Evolutionary conservation across 2,888 invertebrate genomes (phyloP), one percentile per base, ranked within the genome.

Genomic region (Drosophila cognata): DNA sequence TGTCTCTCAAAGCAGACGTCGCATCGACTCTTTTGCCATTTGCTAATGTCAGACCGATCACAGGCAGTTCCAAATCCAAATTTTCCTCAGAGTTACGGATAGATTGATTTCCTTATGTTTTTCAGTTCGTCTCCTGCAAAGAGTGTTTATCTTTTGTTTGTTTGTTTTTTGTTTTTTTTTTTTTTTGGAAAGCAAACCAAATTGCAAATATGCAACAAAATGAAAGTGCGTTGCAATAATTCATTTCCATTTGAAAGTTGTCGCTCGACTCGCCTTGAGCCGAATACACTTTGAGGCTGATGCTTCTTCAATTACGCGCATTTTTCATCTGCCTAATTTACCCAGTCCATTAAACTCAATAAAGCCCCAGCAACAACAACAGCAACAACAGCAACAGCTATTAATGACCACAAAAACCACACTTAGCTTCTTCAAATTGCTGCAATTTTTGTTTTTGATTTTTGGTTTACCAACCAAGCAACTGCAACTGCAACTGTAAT

Each of bases 231-330:
- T 73, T 52, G 74, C 81, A 79, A 82, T 84, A 81, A 70, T 79
- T 76, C 71, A 79, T 86, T 84, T 82, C 74, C 81, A 82, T 79
- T 87, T 77, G 85, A 85, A 85, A 85, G 85, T 85, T 85, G 85
- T 87, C 85, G 87, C 72, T 83, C 85, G 82, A 70, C 69, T 77
- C 29, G 56, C 28, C 18, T 43, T 16, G 46, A 48, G n/a, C 29
- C n/a, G 33, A 7, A 21, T 21, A 46, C 16, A 48, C 29, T 35
- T 60, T 31, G 16, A 28, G 43, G 51, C 38, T 21, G 38, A 13
- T 6, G 77, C 79, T 79, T 79, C 77, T 80, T 79, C 84, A 84
- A 81, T 85, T 85, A 82, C 79, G 81, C 61, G 33, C 29, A 21
- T 57, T 73, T 63, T 70, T 62, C 62, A 63, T n/a, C 59, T 59